phyloP scores from a whole-genome alignment of 2,888 invertebrate species.

The Acleris cristana region DNA sequence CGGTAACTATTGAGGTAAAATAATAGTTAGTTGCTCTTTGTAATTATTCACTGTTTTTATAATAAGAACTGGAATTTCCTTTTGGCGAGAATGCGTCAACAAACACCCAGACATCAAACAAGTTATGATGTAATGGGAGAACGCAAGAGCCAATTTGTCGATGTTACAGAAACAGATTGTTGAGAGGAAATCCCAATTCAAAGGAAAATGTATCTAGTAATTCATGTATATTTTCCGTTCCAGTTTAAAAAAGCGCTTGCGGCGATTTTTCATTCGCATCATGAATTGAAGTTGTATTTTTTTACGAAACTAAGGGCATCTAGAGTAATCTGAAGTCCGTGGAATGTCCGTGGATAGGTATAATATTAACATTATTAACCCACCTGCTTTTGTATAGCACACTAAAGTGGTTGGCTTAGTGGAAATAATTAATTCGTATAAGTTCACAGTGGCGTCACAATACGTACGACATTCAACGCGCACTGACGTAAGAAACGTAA shows the following conservation, averaged over 20 bases:
- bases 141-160: background rate
- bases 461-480: conserved; percentile 1
- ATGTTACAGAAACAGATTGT: background rate
- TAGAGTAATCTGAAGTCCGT: background rate
- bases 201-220: background rate
- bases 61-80: too few relatives aligned
- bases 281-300: background rate
- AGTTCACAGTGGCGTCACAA: conserved; percentile 8
- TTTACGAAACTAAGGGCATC: background rate
- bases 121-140: background rate
- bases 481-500: conserved; percentile 16
- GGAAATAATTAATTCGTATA: conserved; percentile 6
- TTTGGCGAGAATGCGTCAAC: background rate
- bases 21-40: too few relatives aligned
- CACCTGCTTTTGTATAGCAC: too few relatives aligned
- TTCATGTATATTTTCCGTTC: conserved; percentile 3
- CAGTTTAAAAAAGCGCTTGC: background rate
- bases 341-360: background rate
- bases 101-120: background rate
- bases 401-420: background rate
- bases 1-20: too few relatives aligned
- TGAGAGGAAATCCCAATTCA: conserved; percentile 13
- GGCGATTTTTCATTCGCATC: background rate
- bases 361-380: too few relatives aligned
- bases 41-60: too few relatives aligned